Base-by-base conservation (phyloP, 2,888 invertebrate species). In the Patella depressa region DNA sequence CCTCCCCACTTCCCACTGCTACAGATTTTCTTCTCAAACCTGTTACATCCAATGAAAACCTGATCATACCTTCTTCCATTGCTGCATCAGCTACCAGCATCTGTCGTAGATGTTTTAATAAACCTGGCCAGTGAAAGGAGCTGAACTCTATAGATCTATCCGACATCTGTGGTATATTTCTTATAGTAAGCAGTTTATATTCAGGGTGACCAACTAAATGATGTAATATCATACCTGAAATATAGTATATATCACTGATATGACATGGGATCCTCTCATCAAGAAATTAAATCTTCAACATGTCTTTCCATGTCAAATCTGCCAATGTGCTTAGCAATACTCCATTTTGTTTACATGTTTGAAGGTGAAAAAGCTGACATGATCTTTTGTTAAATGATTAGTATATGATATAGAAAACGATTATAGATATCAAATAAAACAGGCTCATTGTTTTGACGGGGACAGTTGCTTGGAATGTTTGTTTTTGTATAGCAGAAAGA, bases 31-130 rank as follows among this genome's bases (percentile, higher is more conserved):
- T 65, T 69, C 53, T 75, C 29, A 3, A 24, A 34, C 34, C 24
- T 71, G 29, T 15, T 71, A 14, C 53, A n/a, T 73, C 34, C 9
- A 53, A 2, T 54, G 11, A 45, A 45, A 45, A 45, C 9, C 45
- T 9, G 45, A 45, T 9, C 45, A 9, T 45, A 91, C 91, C 91
- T 88, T 91, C 91, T 75, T 91, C 91, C 88, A 91, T 89, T 4
- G 88, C 82, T 29, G 91, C 86, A 82, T 90, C 87, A 59, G 91
- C 89, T 71, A 91, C 87, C 29, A 90, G 83, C 91, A 91, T 91
- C 82, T 91, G 91, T n/a, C 89, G 81, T 11, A 92, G 86, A 79
- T 90, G 90, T 83, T 90, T 91, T 53, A 91, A 80, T 53, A 91
- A 83, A 0, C 91, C 89, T 14, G 84, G 87, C 92, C 92, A 92